Percentiles rank a stretch among this genome's conserved stretches.
Evolutionary conservation across 2,113 vertebrate species (phyloP).

Genomic region (Ornithorhynchus anatinus): DNA sequence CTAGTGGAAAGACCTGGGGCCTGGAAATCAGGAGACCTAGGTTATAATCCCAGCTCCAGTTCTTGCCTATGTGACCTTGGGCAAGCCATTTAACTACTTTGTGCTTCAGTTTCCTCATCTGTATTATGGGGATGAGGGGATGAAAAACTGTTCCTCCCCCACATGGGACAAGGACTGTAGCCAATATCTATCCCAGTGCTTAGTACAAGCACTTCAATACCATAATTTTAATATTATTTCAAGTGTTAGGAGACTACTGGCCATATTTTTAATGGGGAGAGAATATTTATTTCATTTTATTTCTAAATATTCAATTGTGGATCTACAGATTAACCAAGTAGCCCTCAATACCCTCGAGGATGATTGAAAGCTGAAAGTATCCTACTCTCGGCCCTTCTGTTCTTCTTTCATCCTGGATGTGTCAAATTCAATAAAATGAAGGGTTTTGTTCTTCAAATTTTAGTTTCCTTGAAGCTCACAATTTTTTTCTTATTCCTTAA

Average conservation of each 20-base stretch:
- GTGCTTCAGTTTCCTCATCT: too few relatives aligned
- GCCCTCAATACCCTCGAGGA: neutral
- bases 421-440: neutral
- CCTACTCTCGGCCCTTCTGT: neutral
- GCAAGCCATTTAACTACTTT: too few relatives aligned
- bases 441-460: neutral
- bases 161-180: too few relatives aligned
- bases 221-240: neutral
- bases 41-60: too few relatives aligned
- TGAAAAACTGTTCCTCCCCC: too few relatives aligned
- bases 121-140: too few relatives aligned
- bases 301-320: neutral
- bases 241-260: neutral
- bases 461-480: neutral
- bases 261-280: neutral
- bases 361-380: neutral
- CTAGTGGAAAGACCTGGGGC: too few relatives aligned
- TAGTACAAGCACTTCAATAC: neutral
- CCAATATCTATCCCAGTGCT: too few relatives aligned
- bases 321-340: neutral
- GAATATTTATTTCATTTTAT: neutral
- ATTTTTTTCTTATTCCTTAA: slow-evolving; percentile 3
- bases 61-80: too few relatives aligned
- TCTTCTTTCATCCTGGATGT: neutral
- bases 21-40: too few relatives aligned